Evolutionary conservation across 2,113 vertebrate species (phyloP).

Genomic region (Rhinoptilus africanus): DNA sequence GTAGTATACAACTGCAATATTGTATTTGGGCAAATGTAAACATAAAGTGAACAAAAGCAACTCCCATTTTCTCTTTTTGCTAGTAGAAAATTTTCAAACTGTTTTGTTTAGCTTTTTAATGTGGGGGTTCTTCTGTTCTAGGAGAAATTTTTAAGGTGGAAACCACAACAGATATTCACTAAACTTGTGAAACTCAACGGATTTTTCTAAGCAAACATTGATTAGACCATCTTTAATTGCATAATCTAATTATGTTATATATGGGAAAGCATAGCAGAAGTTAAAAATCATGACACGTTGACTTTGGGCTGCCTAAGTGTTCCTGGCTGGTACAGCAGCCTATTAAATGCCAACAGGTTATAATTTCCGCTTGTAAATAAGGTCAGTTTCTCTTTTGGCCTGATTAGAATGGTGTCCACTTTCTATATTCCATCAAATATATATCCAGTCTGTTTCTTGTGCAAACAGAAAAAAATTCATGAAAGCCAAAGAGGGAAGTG

Average conservation of each 20-base stretch:
- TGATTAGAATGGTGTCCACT: neutral
- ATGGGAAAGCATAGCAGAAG: neutral
- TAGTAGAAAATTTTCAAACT: neutral
- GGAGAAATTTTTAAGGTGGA: neutral
- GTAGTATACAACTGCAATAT: neutral
- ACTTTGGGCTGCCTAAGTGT: neutral
- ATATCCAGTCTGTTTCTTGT: neutral
- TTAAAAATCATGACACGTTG: neutral
- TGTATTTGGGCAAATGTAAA: neutral
- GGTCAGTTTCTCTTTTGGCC: neutral
- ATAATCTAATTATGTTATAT: neutral
- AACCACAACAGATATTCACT: neutral
- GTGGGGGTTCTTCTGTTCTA: neutral
- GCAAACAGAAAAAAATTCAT: neutral
- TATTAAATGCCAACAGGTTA: neutral
- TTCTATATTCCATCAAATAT: neutral
- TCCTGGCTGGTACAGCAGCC: neutral
- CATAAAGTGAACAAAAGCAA: neutral
- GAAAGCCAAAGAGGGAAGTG: neutral
- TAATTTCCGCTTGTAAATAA: conserved; percentile 22
- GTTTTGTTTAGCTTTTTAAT: neutral
- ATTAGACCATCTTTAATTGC: neutral
- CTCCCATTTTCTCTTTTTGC: neutral
- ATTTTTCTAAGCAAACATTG: neutral
- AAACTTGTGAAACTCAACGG: neutral